These are phyloP conservation scores for Bradypodion ventrale DNA, from an alignment of 2,797 vertebrate species.

Conservation along the genomic window DNA sequence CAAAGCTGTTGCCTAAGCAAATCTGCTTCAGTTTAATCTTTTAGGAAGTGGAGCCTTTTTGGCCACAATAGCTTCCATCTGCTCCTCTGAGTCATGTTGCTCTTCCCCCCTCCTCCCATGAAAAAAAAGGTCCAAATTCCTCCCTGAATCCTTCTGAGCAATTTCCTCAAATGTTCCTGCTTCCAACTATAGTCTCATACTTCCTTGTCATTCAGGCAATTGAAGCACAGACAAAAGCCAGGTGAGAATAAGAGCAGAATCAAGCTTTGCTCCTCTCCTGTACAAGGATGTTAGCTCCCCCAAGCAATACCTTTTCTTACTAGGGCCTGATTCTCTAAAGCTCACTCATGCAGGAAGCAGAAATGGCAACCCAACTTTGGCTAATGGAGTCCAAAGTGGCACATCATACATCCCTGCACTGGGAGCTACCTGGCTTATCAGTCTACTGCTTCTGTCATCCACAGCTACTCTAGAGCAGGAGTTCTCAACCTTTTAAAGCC, in stretches of 20 bases:
- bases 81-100: constrained; percentile 39
- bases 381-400: neutral
- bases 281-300: neutral
- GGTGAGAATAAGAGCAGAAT: constrained; percentile 19
- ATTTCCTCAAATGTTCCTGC: constrained; percentile 39
- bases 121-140: constrained; percentile 37
- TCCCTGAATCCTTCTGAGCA: constrained; percentile 29
- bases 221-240: constrained; percentile 1
- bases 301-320: neutral
- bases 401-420: neutral
- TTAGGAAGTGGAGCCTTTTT: constrained; percentile 43
- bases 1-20: constrained; percentile 43
- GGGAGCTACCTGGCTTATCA: neutral
- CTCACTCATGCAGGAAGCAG: neutral
- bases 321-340: neutral
- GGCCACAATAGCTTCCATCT: constrained; percentile 34
- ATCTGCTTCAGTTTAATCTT: constrained; percentile 31
- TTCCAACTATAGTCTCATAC: constrained; percentile 23
- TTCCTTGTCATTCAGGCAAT: constrained; percentile 15
- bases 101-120: constrained; percentile 13
- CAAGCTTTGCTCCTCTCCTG: neutral
- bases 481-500: too few relatives aligned
- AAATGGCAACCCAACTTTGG: neutral
- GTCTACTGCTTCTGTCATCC: neutral
- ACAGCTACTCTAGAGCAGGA: neutral